Evolutionary conservation across 2,888 invertebrate species (phyloP), one percentile per base, ranked within the genome.

Genomic region (Conus canariensis): DNA sequence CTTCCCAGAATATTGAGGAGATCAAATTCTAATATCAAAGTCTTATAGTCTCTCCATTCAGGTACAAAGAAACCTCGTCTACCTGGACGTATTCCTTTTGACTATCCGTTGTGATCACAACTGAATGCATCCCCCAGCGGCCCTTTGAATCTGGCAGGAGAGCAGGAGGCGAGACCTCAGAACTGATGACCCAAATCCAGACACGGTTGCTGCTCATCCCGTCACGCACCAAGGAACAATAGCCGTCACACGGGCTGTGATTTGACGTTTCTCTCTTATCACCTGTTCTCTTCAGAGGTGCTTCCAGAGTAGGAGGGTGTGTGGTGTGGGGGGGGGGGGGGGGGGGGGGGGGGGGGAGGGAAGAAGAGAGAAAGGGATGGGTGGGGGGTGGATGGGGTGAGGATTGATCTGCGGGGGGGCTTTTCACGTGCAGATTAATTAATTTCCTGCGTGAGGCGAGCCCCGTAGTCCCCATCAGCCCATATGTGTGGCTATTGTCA

Each of bases 381-480:
- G 83, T 22, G 56, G 8, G 56, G 22, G 60, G 60, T 30, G 19
- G 58, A 58, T 83, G 56, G 58, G 56, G 83, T 45, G 45, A 3
- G 45, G 30, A 30, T 30, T 30, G 30, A 45, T 45, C 45, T 45
- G 45, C 45, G 45, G 3, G 45, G 3, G 45, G 56, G 22, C 58
- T 58, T 83, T 83, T 83, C 83, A 83, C 83, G 83, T 83, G 83
- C 83, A 83, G 83, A 83, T 83, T 83, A 83, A 83, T 83, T 83
- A 58, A 83, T 83, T 83, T 83, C 83, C 83, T 83, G 83, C 83
- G 83, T 83, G 83, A 83, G 83, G 83, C 83, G 58, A 74, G n/a
- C 19, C 19, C 58, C 4, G 56, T n/a, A 3, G 19, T 58, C 58
- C 58, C 83, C 58, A 83, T 83, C 83, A 83, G 83, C 83, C 83